Evolutionary conservation across 2,888 invertebrate genomes (phyloP).

Genomic region (Drosophila quasianomalipes): DNA sequence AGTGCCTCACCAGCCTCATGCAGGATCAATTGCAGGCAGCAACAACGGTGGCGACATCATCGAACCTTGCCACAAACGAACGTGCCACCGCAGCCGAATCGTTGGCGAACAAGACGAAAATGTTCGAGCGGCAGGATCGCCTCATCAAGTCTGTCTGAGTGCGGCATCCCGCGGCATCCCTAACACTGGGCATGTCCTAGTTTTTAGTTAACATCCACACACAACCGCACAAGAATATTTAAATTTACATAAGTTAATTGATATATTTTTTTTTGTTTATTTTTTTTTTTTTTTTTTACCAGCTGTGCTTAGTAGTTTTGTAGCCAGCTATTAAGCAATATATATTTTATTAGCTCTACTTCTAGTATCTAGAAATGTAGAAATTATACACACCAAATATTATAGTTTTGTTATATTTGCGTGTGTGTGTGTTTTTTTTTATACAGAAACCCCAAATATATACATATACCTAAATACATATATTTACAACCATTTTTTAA

Average conservation of each 20-base stretch:
- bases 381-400: slow-evolving; percentile 22
- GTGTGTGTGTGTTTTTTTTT: slow-evolving; percentile 1
- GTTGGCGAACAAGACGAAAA: slow-evolving; percentile 74
- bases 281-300: slow-evolving; percentile 28
- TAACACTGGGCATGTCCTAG: slow-evolving; percentile 18
- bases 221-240: slow-evolving; percentile 48
- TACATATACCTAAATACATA: slow-evolving; percentile 23
- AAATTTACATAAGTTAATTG: slow-evolving; percentile 36
- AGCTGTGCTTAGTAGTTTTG: slow-evolving; percentile 27
- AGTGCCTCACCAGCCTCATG: slow-evolving; percentile 77
- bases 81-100: slow-evolving; percentile 64
- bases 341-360: slow-evolving; percentile 33
- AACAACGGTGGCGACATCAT: slow-evolving; percentile 29
- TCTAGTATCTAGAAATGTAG: slow-evolving; percentile 62
- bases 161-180: slow-evolving; percentile 20
- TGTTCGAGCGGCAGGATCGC: slow-evolving; percentile 82
- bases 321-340: slow-evolving; percentile 25
- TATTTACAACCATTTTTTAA: slow-evolving; percentile 17
- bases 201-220: slow-evolving; percentile 8
- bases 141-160: slow-evolving; percentile 84
- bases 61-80: slow-evolving; percentile 44
- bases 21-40: slow-evolving; percentile 64
- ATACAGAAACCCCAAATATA: slow-evolving; percentile 9
- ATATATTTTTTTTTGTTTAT: not conserved
- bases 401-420: slow-evolving; percentile 12